A percentile compares a stretch with the other conserved stretches of the same genome.
These are phyloP conservation scores for Montipora foliosa DNA, from an alignment of 64 coral and sea anemone species.

Conservation along the genomic window DNA sequence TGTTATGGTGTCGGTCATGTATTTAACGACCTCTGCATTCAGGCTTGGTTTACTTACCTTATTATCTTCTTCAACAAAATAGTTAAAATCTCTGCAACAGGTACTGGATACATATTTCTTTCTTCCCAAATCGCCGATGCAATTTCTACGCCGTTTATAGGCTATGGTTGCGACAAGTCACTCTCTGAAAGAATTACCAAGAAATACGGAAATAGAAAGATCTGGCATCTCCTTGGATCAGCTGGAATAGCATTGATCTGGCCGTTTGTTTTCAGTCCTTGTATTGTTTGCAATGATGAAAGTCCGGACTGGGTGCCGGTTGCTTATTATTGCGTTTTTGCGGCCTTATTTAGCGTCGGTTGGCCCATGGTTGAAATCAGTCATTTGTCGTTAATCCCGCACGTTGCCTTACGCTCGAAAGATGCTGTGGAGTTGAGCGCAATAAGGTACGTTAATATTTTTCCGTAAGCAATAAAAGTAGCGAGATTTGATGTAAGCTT, in stretches of 20 bases:
- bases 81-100: slow-evolving; percentile 56
- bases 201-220: slow-evolving; percentile 89
- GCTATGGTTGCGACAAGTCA: slow-evolving; percentile 90
- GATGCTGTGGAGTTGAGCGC: slow-evolving; percentile 84
- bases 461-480: not conserved
- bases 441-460: slow-evolving; percentile 69
- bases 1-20: slow-evolving; percentile 92
- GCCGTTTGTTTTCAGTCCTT: slow-evolving; percentile 89
- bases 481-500: not conserved
- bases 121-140: slow-evolving; percentile 84
- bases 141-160: slow-evolving; percentile 85
- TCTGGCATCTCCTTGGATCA: slow-evolving; percentile 89
- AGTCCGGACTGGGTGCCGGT: slow-evolving; percentile 62
- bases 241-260: slow-evolving; percentile 82
- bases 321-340: slow-evolving; percentile 72
- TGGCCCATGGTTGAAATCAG: slow-evolving; percentile 98
- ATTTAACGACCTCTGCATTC: slow-evolving; percentile 95
- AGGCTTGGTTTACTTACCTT: slow-evolving; percentile 94
- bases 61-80: slow-evolving; percentile 94
- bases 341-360: slow-evolving; percentile 75
- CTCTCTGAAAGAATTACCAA: slow-evolving; percentile 69
- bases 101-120: slow-evolving; percentile 79
- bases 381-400: slow-evolving; percentile 88
- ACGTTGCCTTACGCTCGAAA: slow-evolving; percentile 81
- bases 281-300: slow-evolving; percentile 63